A percentile compares a stretch with the other conserved stretches of the same genome.
Evolutionary conservation across 2,113 vertebrate genomes (phyloP).

Genomic region (Ictalurus furcatus): DNA sequence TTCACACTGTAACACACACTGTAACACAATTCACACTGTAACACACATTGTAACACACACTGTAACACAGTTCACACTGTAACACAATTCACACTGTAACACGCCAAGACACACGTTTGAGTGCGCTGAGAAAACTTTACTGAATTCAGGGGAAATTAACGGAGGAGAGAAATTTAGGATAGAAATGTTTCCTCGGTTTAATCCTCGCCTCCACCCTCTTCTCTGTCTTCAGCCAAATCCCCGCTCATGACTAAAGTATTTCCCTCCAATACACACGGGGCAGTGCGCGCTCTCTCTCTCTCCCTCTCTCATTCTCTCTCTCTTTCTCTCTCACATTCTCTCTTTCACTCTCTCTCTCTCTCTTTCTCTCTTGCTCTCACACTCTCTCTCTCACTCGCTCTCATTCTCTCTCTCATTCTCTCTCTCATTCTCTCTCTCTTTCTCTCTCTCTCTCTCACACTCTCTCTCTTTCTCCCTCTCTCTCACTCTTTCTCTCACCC

Average conservation of each 20-base stretch:
- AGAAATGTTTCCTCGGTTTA: background rate
- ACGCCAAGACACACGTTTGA: background rate
- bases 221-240: conserved; percentile 43
- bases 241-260: conserved; percentile 52
- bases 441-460: background rate
- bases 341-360: background rate
- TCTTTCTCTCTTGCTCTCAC: background rate
- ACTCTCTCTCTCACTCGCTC: background rate
- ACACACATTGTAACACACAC: too few species aligned
- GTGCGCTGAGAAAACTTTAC: background rate
- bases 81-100: too few species aligned
- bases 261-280: conserved; percentile 39
- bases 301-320: background rate
- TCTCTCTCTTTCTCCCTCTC: background rate
- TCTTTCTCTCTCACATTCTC: background rate
- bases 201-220: conserved; percentile 15
- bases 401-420: background rate
- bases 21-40: too few species aligned
- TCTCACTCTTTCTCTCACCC: background rate
- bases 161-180: background rate
- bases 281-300: conserved; percentile 1
- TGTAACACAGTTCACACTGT: too few species aligned
- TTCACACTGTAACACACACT: too few species aligned
- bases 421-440: background rate
- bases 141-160: background rate